These are phyloP conservation scores for Pogonognathellus flavescens DNA, from an alignment of 1,140 invertebrate genomes.

Conservation along the genomic window DNA sequence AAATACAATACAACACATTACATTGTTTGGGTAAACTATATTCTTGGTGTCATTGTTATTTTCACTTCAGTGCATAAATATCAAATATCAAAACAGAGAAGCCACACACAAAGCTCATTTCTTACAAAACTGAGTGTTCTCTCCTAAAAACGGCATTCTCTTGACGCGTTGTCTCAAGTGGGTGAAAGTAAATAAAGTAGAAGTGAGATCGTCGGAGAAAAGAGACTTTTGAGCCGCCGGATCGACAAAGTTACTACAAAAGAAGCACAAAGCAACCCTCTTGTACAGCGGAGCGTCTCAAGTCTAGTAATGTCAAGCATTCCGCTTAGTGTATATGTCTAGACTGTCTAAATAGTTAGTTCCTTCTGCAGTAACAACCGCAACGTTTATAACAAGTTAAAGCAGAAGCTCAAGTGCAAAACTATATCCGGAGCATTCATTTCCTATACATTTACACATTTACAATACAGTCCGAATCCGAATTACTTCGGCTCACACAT, in stretches of 20 bases:
- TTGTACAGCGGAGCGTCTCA: background rate
- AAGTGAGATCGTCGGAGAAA: background rate
- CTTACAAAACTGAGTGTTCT: background rate
- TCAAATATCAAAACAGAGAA: no score
- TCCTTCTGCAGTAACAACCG: background rate
- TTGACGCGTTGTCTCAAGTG: conserved; percentile 26
- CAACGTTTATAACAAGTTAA: conserved; percentile 1
- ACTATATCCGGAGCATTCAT: background rate
- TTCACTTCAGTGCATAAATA: no score
- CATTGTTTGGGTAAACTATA: no score
- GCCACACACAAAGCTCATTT: no score
- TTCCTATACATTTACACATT: background rate
- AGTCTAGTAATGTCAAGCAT: background rate
- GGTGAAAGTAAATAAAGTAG: conserved; percentile 9
- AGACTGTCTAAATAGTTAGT: background rate
- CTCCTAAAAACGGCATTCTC: background rate
- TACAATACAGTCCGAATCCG: background rate
- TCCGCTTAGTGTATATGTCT: no score
- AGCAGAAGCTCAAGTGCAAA: background rate
- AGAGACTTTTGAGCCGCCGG: background rate
- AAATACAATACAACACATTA: no score
- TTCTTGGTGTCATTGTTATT: no score
- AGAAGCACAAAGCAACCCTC: background rate
- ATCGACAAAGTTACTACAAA: background rate
- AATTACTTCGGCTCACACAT: background rate